phyloP scores from a whole-genome alignment of 2,888 invertebrate genomes.

The Octodonta nipae region DNA sequence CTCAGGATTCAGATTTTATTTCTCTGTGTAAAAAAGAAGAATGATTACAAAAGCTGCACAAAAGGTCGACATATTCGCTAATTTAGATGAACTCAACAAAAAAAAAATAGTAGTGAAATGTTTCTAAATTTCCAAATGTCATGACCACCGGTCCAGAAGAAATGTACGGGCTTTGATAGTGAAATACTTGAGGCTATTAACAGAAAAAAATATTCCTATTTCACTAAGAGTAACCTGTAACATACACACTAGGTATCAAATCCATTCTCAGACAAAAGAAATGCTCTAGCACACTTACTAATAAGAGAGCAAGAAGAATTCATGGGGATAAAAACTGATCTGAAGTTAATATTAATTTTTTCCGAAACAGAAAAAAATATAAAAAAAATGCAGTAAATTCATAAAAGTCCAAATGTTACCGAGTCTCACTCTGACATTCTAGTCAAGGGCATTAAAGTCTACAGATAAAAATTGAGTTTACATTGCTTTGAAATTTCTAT shows the following conservation, averaged over 20 bases:
- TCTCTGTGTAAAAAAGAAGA: slow-evolving; percentile 1
- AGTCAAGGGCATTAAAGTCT: neutral
- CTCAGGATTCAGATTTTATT: slow-evolving; percentile 1
- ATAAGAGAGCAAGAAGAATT: slow-evolving; percentile 1
- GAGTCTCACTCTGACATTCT: too few relatives aligned
- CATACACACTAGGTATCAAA: neutral
- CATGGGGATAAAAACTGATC: slow-evolving; percentile 1
- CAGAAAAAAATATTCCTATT: neutral
- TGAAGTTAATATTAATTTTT: neutral
- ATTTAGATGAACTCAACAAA: slow-evolving; percentile 1
- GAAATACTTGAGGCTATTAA: slow-evolving; percentile 1
- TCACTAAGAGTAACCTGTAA: neutral
- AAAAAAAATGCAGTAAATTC: too few relatives aligned
- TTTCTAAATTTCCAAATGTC: slow-evolving; percentile 1
- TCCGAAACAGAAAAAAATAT: too few relatives aligned
- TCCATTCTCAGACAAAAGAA: slow-evolving; percentile 1
- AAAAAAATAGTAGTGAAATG: neutral
- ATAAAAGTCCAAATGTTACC: too few relatives aligned
- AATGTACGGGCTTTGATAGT: neutral
- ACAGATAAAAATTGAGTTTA: neutral
- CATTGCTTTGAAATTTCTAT: neutral
- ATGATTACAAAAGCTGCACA: neutral
- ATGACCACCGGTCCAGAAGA: slow-evolving; percentile 1
- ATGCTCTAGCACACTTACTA: neutral
- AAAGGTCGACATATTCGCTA: neutral